A percentile compares a stretch with the other conserved stretches of the same genome.
Evolutionary conservation across 2,888 invertebrate genomes (phyloP).

Genomic region (Steinernema scapterisci): DNA sequence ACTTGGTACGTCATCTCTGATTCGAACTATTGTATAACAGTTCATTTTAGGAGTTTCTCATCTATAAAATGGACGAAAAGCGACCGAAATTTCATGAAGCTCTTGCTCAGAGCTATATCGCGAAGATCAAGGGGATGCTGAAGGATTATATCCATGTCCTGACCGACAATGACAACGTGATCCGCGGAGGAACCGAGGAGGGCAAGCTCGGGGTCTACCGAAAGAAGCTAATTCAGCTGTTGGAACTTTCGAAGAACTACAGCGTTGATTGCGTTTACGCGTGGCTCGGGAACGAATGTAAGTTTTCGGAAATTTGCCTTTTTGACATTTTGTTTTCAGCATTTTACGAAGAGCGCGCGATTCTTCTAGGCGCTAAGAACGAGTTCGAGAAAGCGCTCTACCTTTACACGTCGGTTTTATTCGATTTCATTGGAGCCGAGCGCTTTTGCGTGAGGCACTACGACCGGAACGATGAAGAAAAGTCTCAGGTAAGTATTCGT

Average conservation of each 20-base stretch:
- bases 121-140: constrained; percentile 72
- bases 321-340: constrained; percentile 69
- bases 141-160: constrained; percentile 68
- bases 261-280: constrained; percentile 55
- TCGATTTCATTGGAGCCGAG: constrained; percentile 82
- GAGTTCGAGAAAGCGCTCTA: constrained; percentile 89
- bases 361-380: constrained; percentile 87
- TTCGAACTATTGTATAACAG: constrained; percentile 7
- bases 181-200: constrained; percentile 69
- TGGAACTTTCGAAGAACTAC: constrained; percentile 55
- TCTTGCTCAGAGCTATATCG: constrained; percentile 84
- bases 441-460: constrained; percentile 75
- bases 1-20: constrained; percentile 73
- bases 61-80: constrained; percentile 84
- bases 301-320: constrained; percentile 32
- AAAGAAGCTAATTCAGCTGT: constrained; percentile 72
- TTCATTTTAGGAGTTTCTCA: constrained; percentile 83
- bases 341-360: constrained; percentile 87
- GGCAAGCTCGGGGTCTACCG: constrained; percentile 73
- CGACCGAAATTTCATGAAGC: constrained; percentile 87
- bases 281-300: constrained; percentile 54
- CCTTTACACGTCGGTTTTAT: constrained; percentile 85
- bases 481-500: constrained; percentile 50
- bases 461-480: constrained; percentile 50
- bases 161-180: constrained; percentile 68